Base-by-base conservation (phyloP, 2,888 invertebrate species). In the Acronicta leporina region DNA sequence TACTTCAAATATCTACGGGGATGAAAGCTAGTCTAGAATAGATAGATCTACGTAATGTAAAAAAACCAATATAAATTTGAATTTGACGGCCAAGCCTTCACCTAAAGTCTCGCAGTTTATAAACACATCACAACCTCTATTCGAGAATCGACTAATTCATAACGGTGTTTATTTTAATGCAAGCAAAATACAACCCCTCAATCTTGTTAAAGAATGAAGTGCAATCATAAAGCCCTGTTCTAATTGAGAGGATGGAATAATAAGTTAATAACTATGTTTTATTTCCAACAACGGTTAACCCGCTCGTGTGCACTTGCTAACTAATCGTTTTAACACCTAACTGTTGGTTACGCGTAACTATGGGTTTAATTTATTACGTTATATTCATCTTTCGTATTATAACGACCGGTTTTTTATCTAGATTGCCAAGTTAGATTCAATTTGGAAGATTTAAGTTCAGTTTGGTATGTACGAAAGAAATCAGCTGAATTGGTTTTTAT, bases 221-320 rank as follows among this genome's bases (percentile, higher is more conserved):
- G 15, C 13, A 59, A 50, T 64, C 70, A 74, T 57, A 64, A 64
- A 75, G 63, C 62, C 55, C 47, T 68, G 41, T 57, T 73, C 43
- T 74, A 68, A 65, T 72, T 74, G 62, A 63, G 16, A 56, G 9
- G 42, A 46, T 35, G 7, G 35, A 42, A 63, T 55, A 64, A 68
- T 73, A 62, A 62, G 50, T 38, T 73, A 54, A 70, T 63, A 70
- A 62, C 62, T 55, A 75, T 74, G 54, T 42, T 60, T 48, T 61
- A 16, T 45, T 57, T 25, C 35, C 52, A 73, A 74, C 73, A 73
- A 78, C 69, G 72, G 58, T 56, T 45, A 65, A 62, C 46, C 52
- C 71, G 75, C 75, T 81, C 77, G 79, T 80, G 79, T 75, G 75
- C 75, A 66, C 57, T 57, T 73, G 51, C 65, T 75, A 61, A 63